Evolutionary conservation across 2,113 vertebrate genomes (phyloP).

Genomic region (Melanostigma gelatinosum): DNA sequence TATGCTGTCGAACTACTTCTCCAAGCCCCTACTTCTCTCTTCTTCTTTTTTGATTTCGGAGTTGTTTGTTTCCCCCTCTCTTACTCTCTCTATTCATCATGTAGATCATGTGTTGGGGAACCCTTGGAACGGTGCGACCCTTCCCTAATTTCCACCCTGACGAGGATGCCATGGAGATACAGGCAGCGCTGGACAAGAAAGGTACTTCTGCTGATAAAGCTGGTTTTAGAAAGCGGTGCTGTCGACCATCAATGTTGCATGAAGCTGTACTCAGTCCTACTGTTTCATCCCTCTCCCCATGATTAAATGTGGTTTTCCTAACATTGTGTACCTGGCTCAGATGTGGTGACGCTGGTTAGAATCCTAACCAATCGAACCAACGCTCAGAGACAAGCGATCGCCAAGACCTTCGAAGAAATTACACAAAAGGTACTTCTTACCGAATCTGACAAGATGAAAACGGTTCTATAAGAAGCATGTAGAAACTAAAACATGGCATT

Average conservation of each 20-base stretch:
- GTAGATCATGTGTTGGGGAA: slow-evolving; percentile 79
- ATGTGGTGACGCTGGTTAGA: slow-evolving; percentile 84
- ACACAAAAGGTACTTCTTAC: slow-evolving; percentile 82
- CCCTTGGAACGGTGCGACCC: slow-evolving; percentile 77
- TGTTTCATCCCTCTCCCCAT: not conserved
- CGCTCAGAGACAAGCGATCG: slow-evolving; percentile 87
- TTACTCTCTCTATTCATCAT: too few relatives aligned
- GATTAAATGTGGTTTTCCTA: not conserved
- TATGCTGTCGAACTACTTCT: not conserved
- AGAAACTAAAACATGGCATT: not conserved
- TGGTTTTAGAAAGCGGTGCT: not conserved
- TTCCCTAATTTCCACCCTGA: slow-evolving; percentile 75
- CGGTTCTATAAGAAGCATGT: rapidly evolving
- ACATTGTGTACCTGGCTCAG: slow-evolving; percentile 54
- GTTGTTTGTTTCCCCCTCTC: not conserved
- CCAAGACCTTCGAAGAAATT: slow-evolving; percentile 83
- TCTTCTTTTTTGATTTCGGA: not conserved
- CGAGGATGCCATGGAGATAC: slow-evolving; percentile 60
- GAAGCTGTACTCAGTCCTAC: not conserved
- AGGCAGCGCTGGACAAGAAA: slow-evolving; percentile 74
- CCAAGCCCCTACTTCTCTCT: too few relatives aligned
- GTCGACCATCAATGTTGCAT: not conserved
- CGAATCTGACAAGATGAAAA: not conserved
- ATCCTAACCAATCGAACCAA: slow-evolving; percentile 90
- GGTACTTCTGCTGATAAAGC: slow-evolving; percentile 40